Percentiles rank a stretch among this genome's conserved stretches.
These are phyloP conservation scores for Martes martes DNA, from an alignment of 2,113 vertebrate species.

Conservation along the genomic window DNA sequence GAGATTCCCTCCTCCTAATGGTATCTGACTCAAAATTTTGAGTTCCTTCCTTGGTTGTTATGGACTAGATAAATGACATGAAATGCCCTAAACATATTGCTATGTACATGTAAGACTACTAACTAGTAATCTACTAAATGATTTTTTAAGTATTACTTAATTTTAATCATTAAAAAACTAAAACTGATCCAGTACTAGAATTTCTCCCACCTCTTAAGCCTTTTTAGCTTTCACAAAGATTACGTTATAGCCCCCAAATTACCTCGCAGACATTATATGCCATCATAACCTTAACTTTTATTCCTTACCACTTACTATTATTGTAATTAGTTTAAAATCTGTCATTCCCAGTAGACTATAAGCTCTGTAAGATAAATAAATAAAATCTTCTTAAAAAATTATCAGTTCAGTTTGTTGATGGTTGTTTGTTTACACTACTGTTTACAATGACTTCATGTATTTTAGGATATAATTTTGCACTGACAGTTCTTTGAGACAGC, in stretches of 20 bases:
- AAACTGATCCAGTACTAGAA: slow-evolving; percentile 13
- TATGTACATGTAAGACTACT: neutral
- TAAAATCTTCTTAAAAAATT: neutral
- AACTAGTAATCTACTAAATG: neutral
- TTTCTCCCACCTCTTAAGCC: neutral
- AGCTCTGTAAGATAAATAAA: neutral
- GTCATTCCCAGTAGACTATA: neutral
- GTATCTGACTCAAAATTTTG: neutral
- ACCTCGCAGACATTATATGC: neutral
- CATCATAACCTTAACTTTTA: neutral
- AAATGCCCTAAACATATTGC: neutral
- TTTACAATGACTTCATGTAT: neutral
- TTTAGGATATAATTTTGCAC: neutral
- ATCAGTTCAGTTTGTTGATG: neutral
- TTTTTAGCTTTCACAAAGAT: neutral
- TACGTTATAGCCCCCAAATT: neutral
- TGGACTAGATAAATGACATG: neutral
- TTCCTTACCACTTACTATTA: neutral
- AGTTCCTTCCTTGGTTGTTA: neutral
- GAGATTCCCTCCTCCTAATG: neutral
- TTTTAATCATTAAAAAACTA: neutral
- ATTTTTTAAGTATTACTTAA: slow-evolving; percentile 21
- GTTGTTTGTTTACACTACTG: neutral
- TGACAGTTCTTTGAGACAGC: neutral
- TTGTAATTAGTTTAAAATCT: neutral